These are phyloP conservation scores for Drosophila fuyamai DNA, from an alignment of 1,140 invertebrate species.

Conservation along the genomic window DNA sequence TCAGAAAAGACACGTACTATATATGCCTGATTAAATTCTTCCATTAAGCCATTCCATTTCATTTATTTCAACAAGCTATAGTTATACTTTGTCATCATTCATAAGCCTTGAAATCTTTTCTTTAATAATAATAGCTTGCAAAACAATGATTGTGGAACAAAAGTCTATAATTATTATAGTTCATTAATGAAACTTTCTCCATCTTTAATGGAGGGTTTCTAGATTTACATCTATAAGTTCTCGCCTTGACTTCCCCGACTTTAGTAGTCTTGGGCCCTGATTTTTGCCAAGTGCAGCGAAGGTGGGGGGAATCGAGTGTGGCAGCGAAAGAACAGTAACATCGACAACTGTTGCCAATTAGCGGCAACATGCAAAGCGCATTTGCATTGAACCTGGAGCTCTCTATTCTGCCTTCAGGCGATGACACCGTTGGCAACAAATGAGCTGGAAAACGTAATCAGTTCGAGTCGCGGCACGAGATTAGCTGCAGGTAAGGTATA, in stretches of 20 bases:
- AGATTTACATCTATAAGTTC: background rate
- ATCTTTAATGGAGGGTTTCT: background rate
- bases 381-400: slow-evolving; percentile 61
- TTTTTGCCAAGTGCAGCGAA: slow-evolving; percentile 10
- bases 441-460: slow-evolving; percentile 36
- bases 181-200: background rate
- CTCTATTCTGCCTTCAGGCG: slow-evolving; percentile 20
- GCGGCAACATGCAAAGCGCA: slow-evolving; percentile 80
- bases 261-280: background rate
- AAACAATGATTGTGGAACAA: no score
- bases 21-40: no score
- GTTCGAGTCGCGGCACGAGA: slow-evolving; percentile 34
- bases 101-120: no score
- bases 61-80: no score
- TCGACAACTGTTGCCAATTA: slow-evolving; percentile 82
- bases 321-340: slow-evolving; percentile 53
- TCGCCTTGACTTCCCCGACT: background rate
- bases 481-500: slow-evolving; percentile 19
- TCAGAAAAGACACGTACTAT: no score
- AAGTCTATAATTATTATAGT: no score
- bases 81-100: no score
- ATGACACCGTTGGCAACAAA: slow-evolving; percentile 30
- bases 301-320: slow-evolving; percentile 7
- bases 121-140: no score
- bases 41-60: no score